Evolutionary conservation across 2,888 invertebrate genomes (phyloP).

Genomic region (Tipula unca): DNA sequence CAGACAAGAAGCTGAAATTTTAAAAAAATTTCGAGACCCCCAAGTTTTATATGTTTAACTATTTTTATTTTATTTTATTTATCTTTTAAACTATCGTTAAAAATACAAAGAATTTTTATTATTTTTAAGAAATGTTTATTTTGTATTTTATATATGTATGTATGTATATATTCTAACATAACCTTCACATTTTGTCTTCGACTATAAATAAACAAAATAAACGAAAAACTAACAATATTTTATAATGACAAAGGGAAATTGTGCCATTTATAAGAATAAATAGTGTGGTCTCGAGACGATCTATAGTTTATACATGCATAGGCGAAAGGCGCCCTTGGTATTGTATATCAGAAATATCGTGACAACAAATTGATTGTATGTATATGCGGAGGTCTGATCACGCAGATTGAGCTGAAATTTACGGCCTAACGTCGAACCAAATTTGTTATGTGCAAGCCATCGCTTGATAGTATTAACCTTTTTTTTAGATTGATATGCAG

Average conservation of each 20-base stretch:
- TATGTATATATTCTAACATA: conserved; percentile 1
- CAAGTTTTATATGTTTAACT: not conserved
- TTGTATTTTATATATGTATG: not conserved
- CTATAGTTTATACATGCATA: not conserved
- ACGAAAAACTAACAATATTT: not conserved
- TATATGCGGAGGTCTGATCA: too few relatives aligned
- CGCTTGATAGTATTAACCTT: not conserved
- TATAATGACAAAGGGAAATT: not conserved
- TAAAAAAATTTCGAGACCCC: not conserved
- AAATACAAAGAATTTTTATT: not conserved
- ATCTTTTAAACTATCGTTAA: not conserved
- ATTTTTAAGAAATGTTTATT: not conserved
- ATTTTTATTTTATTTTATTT: not conserved
- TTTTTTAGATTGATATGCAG: not conserved
- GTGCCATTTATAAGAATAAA: not conserved
- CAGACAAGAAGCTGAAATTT: not conserved
- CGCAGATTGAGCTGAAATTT: too few relatives aligned
- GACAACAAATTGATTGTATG: too few relatives aligned
- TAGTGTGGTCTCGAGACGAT: not conserved
- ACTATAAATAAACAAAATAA: not conserved
- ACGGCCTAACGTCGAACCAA: too few relatives aligned
- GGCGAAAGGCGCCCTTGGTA: not conserved
- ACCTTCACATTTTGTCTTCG: not conserved
- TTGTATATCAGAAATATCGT: not conserved
- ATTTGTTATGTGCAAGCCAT: not conserved